Evolutionary conservation across 2,888 invertebrate species (phyloP), one percentile per base, ranked within the genome.

Genomic region (Papilio gigon): DNA sequence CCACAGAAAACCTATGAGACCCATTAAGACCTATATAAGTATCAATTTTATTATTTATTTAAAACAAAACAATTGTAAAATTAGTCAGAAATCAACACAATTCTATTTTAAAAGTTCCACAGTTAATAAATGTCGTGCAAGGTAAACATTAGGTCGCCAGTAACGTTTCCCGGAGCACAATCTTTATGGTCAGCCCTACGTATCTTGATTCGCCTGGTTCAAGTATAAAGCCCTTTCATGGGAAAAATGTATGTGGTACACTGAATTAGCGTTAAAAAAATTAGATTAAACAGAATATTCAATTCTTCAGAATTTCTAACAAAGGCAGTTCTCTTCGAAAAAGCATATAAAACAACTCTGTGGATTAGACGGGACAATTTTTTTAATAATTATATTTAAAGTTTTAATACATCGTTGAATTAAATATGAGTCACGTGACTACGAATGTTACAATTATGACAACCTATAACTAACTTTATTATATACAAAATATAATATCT

Each of bases 61-160:
- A 1, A 22, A 47, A 47, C 0, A 27, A 6, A 12, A 20, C 9
- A 0, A 8, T 30, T 20, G 30, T 53, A 56, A 65, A 56, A 42
- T 65, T 65, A 65, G 40, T 40, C 53, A 30, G 17, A 37, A 56
- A 56, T 56, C 30, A 35, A 53, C 1, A 50, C 37, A 11, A 33
- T 66, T 17, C 35, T n/a, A 40, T 65, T 66, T 47, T 8, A 59
- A 47, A 27, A 4, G 14, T 20, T 17, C 22, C 20, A 59, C 33
- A 3, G 40, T 65, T 27, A n/a, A 63, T 33, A 44, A 67, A 67
- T 67, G 30, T 61, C 67, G 61, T 67, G 67, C 60, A 40, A 60
- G 25, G 60, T 22, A 50, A 37, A 20, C 67, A 50, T 61, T 61
- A 67, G 60, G 25, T 37, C 50, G 50, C 50, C 50, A 67, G 40